These are phyloP conservation scores for Campoplex nolae DNA, from an alignment of 2,888 invertebrate genomes.

Conservation along the genomic window DNA sequence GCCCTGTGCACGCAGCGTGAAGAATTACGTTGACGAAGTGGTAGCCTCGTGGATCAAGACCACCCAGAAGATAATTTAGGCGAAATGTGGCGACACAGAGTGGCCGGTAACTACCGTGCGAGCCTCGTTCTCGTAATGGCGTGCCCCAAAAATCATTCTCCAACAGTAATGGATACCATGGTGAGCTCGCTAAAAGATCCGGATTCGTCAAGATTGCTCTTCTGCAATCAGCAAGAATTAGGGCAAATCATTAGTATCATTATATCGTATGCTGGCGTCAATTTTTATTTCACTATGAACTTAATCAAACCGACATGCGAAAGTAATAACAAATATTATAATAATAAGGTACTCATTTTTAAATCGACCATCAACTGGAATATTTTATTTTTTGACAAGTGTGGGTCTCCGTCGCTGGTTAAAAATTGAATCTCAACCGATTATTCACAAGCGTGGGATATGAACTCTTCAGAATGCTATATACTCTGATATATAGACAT, in stretches of 20 bases:
- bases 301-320: background rate
- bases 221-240: constrained; percentile 86
- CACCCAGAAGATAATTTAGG: constrained; percentile 92
- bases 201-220: constrained; percentile 98
- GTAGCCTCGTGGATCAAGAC: constrained; percentile 93
- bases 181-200: constrained; percentile 94
- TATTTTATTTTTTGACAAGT: background rate
- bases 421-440: background rate
- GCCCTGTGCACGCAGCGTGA: constrained; percentile 93
- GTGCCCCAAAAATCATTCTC: constrained; percentile 99
- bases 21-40: constrained; percentile 94
- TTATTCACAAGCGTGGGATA: background rate
- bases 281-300: background rate
- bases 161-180: constrained; percentile 93
- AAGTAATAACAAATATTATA: background rate
- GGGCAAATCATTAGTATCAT: background rate
- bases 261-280: background rate
- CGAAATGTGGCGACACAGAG: constrained; percentile 95
- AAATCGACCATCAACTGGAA: background rate
- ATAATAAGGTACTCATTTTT: background rate
- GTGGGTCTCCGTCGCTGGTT: background rate
- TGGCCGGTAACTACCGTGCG: constrained; percentile 98
- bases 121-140: constrained; percentile 95
- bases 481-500: background rate
- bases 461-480: background rate